Percentiles rank a stretch among this genome's conserved stretches.
Evolutionary conservation across 2,113 vertebrate species (phyloP).

Genomic region (Mustelus asterias): DNA sequence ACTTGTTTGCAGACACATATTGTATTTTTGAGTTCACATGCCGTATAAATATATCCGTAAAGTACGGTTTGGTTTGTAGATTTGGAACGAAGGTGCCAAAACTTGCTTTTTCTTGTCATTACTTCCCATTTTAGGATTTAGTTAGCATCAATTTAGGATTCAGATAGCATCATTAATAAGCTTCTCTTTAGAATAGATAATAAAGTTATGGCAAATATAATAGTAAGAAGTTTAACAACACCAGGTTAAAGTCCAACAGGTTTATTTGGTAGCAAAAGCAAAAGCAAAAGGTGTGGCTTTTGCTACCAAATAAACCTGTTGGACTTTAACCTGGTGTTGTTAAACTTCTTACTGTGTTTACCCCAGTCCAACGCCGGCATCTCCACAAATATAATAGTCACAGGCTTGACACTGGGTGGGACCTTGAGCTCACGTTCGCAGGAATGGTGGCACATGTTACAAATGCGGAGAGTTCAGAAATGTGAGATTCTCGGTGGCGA

Average conservation of each 20-base stretch:
- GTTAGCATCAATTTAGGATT: not conserved
- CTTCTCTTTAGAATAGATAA: not conserved
- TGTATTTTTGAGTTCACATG: not conserved
- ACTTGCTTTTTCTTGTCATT: not conserved
- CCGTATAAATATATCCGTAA: not conserved
- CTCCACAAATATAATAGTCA: not conserved
- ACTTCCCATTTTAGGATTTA: not conserved
- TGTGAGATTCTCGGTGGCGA: no score
- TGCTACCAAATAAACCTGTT: no score
- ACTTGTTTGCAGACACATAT: not conserved
- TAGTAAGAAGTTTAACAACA: no score
- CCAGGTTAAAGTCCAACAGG: no score
- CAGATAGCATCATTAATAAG: not conserved
- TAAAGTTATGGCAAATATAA: not conserved
- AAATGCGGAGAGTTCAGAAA: no score
- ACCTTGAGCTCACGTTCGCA: no score
- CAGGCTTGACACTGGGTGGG: not conserved
- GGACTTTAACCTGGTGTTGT: no score
- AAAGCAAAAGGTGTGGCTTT: no score
- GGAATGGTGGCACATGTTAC: no score
- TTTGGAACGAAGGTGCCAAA: not conserved
- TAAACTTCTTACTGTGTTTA: no score
- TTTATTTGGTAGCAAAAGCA: no score
- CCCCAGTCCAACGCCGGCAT: no score
- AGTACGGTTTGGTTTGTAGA: not conserved